Base-by-base conservation (phyloP, 2,888 invertebrate species). In the Hemithea aestivaria region DNA sequence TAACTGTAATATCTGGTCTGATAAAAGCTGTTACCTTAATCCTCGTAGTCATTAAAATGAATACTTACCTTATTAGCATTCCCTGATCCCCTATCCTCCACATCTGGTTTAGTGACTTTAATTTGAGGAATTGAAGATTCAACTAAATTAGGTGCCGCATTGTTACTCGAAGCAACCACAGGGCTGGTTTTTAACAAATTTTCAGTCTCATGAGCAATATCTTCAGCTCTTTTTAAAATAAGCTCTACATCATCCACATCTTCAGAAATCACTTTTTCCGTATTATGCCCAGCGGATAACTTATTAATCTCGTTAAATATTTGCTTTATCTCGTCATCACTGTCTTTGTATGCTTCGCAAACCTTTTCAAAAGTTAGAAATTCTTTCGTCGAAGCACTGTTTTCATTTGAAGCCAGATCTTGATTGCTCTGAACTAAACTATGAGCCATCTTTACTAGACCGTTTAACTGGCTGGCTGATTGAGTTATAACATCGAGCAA, bases 251-350 rank as follows among this genome's bases (percentile, higher is more conserved):
- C 87, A 12, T 85, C 84, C 8, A 64, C 58, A 48, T 83, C 81
- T 7, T 73, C 76, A 11, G 59, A 62, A 22, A 80, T 52, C 12
- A 70, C 58, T 25, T 59, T 68, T 37, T 71, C 72, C 25, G 66
- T 64, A 22, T 60, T 66, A 40, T 65, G 68, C 28, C 45, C 43
- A 20, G 64, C 67, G 21, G 89, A 81, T 27, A 90, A 65, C 46
- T 91, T 89, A 51, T 89, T 90, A 2, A 93, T 91, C 75, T 93
- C 92, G 58, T 88, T 90, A 53, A 93, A 90, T 65, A 93, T 91
- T 71, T 89, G 89, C 51, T 90, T 91, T 6, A 92, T 89, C 72
- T 92, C 92, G 31, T 89, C 87, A 52, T 90, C 90, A 27, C 81
- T 84, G 35, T 77, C 85, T 49, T 77, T 85, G 40, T 66, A 79